These are phyloP conservation scores for Myocastor coypus DNA, from an alignment of 2,113 vertebrate species.

Conservation along the genomic window DNA sequence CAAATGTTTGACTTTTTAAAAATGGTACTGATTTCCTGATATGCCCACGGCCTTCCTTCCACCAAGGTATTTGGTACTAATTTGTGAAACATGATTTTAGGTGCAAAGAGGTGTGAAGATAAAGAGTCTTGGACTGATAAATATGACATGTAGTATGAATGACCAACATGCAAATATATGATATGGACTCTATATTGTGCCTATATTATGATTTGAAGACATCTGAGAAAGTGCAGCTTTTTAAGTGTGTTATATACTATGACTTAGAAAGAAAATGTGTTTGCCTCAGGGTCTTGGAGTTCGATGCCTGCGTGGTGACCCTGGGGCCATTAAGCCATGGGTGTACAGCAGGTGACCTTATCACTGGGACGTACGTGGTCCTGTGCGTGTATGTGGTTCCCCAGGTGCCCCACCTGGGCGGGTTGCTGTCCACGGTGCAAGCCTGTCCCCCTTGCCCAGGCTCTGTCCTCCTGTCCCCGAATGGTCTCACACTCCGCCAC, in stretches of 20 bases:
- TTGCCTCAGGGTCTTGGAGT: background rate
- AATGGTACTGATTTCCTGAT: background rate
- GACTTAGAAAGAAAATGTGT: background rate
- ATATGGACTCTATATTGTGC: background rate
- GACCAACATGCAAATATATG: background rate
- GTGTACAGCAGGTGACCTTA: no score
- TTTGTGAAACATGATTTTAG: background rate
- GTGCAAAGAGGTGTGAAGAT: background rate
- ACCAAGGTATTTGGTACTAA: background rate
- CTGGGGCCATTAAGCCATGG: background rate
- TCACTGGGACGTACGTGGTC: background rate
- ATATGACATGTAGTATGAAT: background rate
- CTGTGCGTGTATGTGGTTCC: accelerated
- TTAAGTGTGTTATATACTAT: background rate
- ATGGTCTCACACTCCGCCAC: background rate
- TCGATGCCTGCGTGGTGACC: no score
- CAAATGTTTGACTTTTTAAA: background rate
- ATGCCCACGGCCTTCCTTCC: background rate
- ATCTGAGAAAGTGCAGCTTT: background rate
- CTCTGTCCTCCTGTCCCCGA: background rate
- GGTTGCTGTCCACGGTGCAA: no score
- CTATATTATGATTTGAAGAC: background rate
- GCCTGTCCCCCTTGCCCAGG: background rate
- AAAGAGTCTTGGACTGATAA: background rate
- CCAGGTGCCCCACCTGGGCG: background rate